Evolutionary conservation across 2,797 vertebrate species (phyloP), one percentile per base, ranked within the genome.

Genomic region (Tauraco hartlaubi): DNA sequence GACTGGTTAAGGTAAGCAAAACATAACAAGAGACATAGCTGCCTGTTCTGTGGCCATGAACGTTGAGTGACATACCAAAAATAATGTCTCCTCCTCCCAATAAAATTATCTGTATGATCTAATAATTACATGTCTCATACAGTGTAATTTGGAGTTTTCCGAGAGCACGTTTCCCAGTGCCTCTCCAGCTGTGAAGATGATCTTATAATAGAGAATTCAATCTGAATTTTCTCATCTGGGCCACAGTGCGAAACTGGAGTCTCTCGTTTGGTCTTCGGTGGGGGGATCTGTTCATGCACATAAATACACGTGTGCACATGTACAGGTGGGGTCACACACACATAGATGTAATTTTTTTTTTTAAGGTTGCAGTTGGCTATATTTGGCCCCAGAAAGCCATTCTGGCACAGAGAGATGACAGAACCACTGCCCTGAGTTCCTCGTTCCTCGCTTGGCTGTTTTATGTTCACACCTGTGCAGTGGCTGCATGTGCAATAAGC

Each of bases 331-430:
- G 49, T 58, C 41, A 46, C 9, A 25, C 29, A 59, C 14, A 26
- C 16, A 2, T 0, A 2, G 4, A 2, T 4, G 4, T 22, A 3
- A 12, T 5, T 51, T 66, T 64, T 44, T 44, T 49, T 75, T 73
- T 54, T 21, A 23, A 85, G 22, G 14, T 54, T 35, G 44, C 5
- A 25, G 0, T 49, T 3, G 3, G 8, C 26, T 66, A 6, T 41
- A 29, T 39, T 35, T 76, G 43, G 5, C 23, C 9, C 9, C 26
- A 28, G 56, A 75, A 84, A 35, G 16, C 2, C 5, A 3, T 64
- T 80, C 21, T 56, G 29, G 33, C 19, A 46, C 23, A 49, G 43
- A 31, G 26, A 62, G 10, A 15, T 74, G 16, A n/a, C 11, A 56
- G 31, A 66, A 89, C 5, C 20, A 13, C 15, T 46, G 26, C 26